A percentile compares a stretch with the other conserved stretches of the same genome.
These are phyloP conservation scores for Eulithis prunata DNA, from an alignment of 2,888 invertebrate species.

Conservation along the genomic window DNA sequence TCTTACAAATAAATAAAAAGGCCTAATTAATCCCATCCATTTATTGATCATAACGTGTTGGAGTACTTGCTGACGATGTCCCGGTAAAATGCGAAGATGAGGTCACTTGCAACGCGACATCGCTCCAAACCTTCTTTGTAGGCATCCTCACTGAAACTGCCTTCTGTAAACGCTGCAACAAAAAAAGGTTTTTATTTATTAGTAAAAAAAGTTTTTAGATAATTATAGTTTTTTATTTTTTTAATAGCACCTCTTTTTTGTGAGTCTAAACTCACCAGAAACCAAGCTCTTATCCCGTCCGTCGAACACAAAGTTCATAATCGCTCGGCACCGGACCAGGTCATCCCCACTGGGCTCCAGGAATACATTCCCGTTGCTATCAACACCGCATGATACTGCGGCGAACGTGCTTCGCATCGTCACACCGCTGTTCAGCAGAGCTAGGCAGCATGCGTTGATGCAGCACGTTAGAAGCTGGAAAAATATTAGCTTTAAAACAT, in stretches of 20 bases:
- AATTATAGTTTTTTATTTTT: no score
- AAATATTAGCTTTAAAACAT: neutral
- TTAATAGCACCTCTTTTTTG: no score
- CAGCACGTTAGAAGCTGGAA: conserved; percentile 90
- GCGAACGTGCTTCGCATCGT: conserved; percentile 92
- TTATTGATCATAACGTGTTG: conserved; percentile 57
- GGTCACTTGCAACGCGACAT: conserved; percentile 86
- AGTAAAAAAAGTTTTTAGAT: no score
- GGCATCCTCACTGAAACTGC: conserved; percentile 87
- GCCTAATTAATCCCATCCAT: neutral
- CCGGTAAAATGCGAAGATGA: conserved; percentile 90
- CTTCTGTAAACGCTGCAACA: conserved; percentile 88
- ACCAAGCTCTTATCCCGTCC: conserved; percentile 70
- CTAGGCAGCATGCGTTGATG: conserved; percentile 92
- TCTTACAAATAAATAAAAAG: neutral
- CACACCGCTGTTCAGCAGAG: conserved; percentile 92
- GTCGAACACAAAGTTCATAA: conserved; percentile 91
- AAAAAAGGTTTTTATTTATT: conserved; percentile 1
- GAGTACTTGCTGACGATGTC: conserved; percentile 85
- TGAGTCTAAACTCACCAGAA: conserved; percentile 51
- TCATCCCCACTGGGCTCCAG: conserved; percentile 86
- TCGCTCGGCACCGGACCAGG: conserved; percentile 82
- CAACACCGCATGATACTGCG: conserved; percentile 90
- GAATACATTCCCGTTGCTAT: conserved; percentile 83
- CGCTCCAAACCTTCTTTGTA: conserved; percentile 87